These are phyloP conservation scores for Meteorus sp. DNA, from an alignment of 1,140 invertebrate species.

Conservation along the genomic window DNA sequence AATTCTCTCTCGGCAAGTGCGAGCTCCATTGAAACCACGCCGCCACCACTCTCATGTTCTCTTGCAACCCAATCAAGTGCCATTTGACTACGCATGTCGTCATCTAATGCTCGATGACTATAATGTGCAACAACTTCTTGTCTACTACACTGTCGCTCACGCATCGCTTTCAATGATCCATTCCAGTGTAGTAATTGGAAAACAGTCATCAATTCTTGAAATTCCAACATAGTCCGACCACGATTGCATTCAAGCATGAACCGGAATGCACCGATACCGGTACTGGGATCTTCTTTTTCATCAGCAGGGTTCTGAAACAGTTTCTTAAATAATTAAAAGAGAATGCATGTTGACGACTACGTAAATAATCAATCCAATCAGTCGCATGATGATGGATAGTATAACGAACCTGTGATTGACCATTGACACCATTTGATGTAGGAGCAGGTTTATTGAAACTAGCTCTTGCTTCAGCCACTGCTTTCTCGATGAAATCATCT, in stretches of 20 bases:
- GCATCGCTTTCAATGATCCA: slow-evolving; percentile 88
- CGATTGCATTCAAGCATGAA: slow-evolving; percentile 95
- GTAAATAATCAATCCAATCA: too few relatives aligned
- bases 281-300: slow-evolving; percentile 78
- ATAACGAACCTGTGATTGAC: slow-evolving; percentile 42
- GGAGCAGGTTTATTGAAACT: slow-evolving; percentile 60
- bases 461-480: slow-evolving; percentile 82
- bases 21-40: slow-evolving; percentile 79
- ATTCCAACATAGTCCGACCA: slow-evolving; percentile 92
- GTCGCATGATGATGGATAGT: too few relatives aligned
- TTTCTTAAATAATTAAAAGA: background rate
- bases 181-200: slow-evolving; percentile 96
- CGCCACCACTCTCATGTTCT: slow-evolving; percentile 78
- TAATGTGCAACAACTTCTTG: slow-evolving; percentile 95
- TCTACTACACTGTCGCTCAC: slow-evolving; percentile 91
- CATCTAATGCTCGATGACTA: slow-evolving; percentile 85
- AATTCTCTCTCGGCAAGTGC: slow-evolving; percentile 84
- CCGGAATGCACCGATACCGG: slow-evolving; percentile 89
- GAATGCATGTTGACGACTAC: background rate
- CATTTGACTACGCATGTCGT: slow-evolving; percentile 96
- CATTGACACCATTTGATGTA: slow-evolving; percentile 45
- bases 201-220: slow-evolving; percentile 95
- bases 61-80: slow-evolving; percentile 92
- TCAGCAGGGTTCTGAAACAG: slow-evolving; percentile 51
- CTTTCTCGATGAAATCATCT: slow-evolving; percentile 92